Conservation (phyloP, 1,140 invertebrate genomes). For the Drosophila lini region DNA sequence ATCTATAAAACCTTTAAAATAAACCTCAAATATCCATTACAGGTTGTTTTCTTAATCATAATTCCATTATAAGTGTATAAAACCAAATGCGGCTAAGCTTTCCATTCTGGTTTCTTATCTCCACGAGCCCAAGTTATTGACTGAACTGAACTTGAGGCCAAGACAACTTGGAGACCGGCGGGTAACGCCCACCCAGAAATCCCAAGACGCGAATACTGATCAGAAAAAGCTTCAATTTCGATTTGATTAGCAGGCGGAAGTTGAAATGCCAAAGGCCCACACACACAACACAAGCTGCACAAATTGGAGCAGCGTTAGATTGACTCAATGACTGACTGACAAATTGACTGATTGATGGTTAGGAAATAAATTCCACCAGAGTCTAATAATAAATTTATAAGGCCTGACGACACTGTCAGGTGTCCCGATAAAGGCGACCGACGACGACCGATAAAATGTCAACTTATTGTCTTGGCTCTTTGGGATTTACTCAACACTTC, state of each 20-base stretch:
- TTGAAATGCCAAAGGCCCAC: conserved; percentile 45
- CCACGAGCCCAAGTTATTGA: conserved; percentile 13
- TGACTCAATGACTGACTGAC: conserved; percentile 18
- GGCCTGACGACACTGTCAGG: conserved; percentile 10
- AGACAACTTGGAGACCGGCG: conserved; percentile 70
- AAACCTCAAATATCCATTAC: conserved; percentile 14
- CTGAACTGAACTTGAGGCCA: conserved; percentile 33
- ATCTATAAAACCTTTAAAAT: not conserved
- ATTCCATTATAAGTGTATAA: conserved; percentile 13
- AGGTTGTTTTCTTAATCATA: conserved; percentile 19
- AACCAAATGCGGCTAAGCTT: conserved; percentile 34
- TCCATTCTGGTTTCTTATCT: conserved; percentile 40
- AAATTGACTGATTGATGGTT: conserved; percentile 21
- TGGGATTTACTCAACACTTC: conserved; percentile 21
- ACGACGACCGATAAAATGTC: conserved; percentile 35
- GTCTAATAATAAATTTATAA: conserved; percentile 31
- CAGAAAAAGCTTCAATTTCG: conserved; percentile 48
- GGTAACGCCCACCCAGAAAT: conserved; percentile 50
- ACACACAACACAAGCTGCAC: conserved; percentile 33
- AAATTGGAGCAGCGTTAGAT: conserved; percentile 37
- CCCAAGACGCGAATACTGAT: conserved; percentile 22
- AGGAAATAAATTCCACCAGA: conserved; percentile 21
- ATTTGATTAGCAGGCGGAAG: conserved; percentile 79
- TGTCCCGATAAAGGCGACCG: conserved; percentile 27
- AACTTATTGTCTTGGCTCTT: conserved; percentile 21